Evolutionary conservation across 2,888 invertebrate genomes (phyloP).

Genomic region (Cataglyphis livida): DNA sequence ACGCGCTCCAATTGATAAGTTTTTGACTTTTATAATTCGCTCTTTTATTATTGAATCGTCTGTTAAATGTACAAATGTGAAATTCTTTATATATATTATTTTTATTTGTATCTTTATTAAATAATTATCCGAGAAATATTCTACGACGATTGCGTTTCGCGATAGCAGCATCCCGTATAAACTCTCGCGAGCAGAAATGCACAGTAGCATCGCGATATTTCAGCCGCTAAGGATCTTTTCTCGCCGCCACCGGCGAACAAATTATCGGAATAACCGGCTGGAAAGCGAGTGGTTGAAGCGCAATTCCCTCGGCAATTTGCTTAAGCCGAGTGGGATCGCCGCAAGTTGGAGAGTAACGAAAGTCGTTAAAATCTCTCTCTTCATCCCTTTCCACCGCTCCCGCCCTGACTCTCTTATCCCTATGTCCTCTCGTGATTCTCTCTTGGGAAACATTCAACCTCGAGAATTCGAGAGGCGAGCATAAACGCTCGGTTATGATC

Average conservation of each 20-base stretch:
- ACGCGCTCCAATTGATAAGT: background rate
- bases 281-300: constrained; percentile 70
- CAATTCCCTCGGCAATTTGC: constrained; percentile 75
- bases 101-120: background rate
- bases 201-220: constrained; percentile 42
- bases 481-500: constrained; percentile 60
- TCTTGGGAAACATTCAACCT: constrained; percentile 61
- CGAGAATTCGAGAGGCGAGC: constrained; percentile 62
- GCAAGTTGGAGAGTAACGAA: constrained; percentile 70
- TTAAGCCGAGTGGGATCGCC: constrained; percentile 72
- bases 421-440: constrained; percentile 29
- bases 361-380: constrained; percentile 72
- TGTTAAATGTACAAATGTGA: background rate
- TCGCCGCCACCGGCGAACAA: constrained; percentile 61
- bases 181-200: constrained; percentile 12
- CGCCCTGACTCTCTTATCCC: constrained; percentile 6
- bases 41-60: background rate
- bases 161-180: background rate
- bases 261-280: constrained; percentile 72
- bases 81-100: background rate
- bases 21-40: background rate
- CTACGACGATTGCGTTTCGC: background rate
- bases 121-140: background rate
- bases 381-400: background rate
- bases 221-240: constrained; percentile 36